Evolutionary conservation across 2,113 vertebrate genomes (phyloP), one percentile per base, ranked within the genome.

Genomic region (Tachycineta bicolor): DNA sequence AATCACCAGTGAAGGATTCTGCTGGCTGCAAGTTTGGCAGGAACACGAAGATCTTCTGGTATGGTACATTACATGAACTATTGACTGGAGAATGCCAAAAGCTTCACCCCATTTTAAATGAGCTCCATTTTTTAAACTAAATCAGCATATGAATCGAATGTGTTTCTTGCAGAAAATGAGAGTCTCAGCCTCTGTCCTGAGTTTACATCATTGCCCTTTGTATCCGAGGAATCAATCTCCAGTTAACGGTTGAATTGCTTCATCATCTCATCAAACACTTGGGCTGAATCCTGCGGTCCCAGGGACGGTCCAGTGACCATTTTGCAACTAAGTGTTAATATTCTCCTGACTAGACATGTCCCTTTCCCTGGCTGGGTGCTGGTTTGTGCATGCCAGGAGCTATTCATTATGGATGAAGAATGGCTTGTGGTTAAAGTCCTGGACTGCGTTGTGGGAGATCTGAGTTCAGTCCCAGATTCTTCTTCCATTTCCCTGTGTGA

Each of bases 1-100:
- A 89, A 95, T 96, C 96, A 96, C 88, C 94, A 96, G 77, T 64
- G 74, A 96, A 96, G 89, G 92, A 62, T 92, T 89, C 52, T 71
- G 96, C 93, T 97, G 94, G 92, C 93, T 96, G 95, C 93, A 63
- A 86, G 85, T 47, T 95, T 96, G 97, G 96, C 96, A 95, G 93
- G 95, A 93, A 97, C 93, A 96, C 60, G 28, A 8, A 95, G 90
- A 95, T 92, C 97, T 75, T 95, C 90, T 96, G 91, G 69, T 93
- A 88, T 92, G 94, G 94, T 95, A 91, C 94, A 80, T 87, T 75
- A 75, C 92, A 88, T 75, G 94, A 96, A 90, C 90, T 94, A 76
- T 68, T 31, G 97, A 58, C 91, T 96, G 28, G 43, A 80, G 89
- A 53, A 64, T 77, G 94, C 95, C 96, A 96, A 88, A 94, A 94